Evolutionary conservation across 2,797 vertebrate species (phyloP).

Genomic region (Austrolebias charrua): DNA sequence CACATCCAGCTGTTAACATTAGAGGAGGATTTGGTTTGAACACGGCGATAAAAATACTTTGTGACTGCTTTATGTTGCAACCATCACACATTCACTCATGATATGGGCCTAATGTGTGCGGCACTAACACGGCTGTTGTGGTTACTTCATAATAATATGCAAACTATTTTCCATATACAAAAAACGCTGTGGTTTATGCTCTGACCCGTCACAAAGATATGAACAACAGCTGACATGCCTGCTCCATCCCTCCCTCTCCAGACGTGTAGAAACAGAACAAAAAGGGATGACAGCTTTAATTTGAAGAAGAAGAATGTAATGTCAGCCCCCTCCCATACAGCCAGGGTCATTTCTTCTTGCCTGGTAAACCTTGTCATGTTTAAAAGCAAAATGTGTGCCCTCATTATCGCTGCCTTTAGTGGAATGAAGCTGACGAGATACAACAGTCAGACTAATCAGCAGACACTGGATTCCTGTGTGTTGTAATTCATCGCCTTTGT

Average conservation of each 20-base stretch:
- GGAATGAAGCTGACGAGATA: slow-evolving; percentile 69
- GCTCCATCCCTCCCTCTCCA: slow-evolving; percentile 35
- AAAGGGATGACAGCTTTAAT: slow-evolving; percentile 63
- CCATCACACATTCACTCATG: neutral
- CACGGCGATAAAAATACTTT: neutral
- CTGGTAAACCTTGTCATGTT: slow-evolving; percentile 52
- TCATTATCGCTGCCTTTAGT: slow-evolving; percentile 65
- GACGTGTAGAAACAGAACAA: slow-evolving; percentile 46
- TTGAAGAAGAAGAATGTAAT: slow-evolving; percentile 49
- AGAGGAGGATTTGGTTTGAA: slow-evolving; percentile 18
- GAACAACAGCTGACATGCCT: slow-evolving; percentile 67
- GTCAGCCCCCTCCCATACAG: slow-evolving; percentile 32
- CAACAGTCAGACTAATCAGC: slow-evolving; percentile 69
- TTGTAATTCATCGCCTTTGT: slow-evolving; percentile 67
- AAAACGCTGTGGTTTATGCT: slow-evolving; percentile 2
- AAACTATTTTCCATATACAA: slow-evolving; percentile 15
- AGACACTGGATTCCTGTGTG: slow-evolving; percentile 59
- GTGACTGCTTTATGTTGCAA: too few species aligned
- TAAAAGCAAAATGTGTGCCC: slow-evolving; percentile 59
- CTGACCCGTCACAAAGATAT: slow-evolving; percentile 50
- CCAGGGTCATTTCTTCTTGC: slow-evolving; percentile 33
- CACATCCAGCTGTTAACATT: slow-evolving; percentile 55
- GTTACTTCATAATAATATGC: slow-evolving; percentile 1
- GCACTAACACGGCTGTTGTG: neutral
- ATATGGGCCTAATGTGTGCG: neutral